Base-by-base conservation (phyloP, 2,797 vertebrate genomes). In the Gallinago nigripennis region DNA sequence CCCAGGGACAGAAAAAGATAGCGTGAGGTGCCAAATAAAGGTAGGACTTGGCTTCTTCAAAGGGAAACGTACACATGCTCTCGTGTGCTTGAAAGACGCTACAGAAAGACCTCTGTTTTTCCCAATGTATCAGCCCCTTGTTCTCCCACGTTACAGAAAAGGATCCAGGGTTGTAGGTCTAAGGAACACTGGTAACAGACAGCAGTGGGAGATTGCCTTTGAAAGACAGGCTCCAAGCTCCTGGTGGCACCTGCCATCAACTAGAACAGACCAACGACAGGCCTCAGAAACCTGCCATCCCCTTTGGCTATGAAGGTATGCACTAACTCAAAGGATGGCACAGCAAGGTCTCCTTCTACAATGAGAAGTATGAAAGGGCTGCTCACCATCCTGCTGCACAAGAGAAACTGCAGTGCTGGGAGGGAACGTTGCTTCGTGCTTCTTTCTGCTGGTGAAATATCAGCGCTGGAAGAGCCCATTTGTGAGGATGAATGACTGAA, bases 31-130 rank as follows among this genome's bases (percentile, higher is more conserved):
- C 19, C 18, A 53, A 16, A 24, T 0, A 56, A 24, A 72, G 8
- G 23, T 9, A 66, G 45, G 33, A 45, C 48, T 56, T 24, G 1
- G 45, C 50, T 75, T 60, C 56, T 58, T 63, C 56, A 54, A 23
- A 69, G 3, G 23, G 9, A 43, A 83, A 58, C 0, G 0, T 1
- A 5, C 10, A 27, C 0, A 0, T 15, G 24, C 17, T 41, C 50
- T 37, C 56, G 8, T 16, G 5, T 23, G 20, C 39, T 64, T 33
- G 39, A 30, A 16, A 48, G 33, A 58, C 53, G 23, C 50, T 64
- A 33, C 18, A 79, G 37, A 41, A 58, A 66, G 23, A 11, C 16
- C 11, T 3, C 27, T 43, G 16, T 7, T 41, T 63, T 63, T 73
- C 31, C 50, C 43, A 58, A 10, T 11, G 15, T 43, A 75, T 37